phyloP scores from a whole-genome alignment of 2,797 vertebrate species.

The Sebastolobus altivelis region DNA sequence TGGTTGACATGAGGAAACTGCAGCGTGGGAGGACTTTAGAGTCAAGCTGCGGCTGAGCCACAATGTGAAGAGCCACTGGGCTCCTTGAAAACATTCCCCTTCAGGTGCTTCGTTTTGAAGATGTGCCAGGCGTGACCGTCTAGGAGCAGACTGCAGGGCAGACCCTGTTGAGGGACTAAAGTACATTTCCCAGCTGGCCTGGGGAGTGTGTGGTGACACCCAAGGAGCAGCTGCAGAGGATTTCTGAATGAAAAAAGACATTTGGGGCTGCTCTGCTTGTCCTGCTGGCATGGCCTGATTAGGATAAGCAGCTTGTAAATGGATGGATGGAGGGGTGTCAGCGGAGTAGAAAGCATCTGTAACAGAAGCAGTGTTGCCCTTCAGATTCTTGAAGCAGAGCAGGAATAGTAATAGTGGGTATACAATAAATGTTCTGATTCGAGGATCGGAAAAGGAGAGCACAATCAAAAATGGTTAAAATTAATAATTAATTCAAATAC shows the following conservation, averaged over 20 bases:
- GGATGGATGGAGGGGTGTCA: conserved; percentile 31
- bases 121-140: conserved; percentile 27
- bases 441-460: background rate
- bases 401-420: background rate
- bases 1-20: conserved; percentile 48
- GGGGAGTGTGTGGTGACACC: conserved; percentile 35
- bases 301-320: conserved; percentile 64
- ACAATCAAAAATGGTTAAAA: background rate
- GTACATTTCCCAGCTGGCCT: conserved; percentile 46
- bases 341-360: conserved; percentile 33
- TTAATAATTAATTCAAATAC: background rate
- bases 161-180: conserved; percentile 32
- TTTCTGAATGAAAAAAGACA: conserved; percentile 49
- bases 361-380: conserved; percentile 27
- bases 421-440: conserved; percentile 4
- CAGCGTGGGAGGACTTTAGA: conserved; percentile 34
- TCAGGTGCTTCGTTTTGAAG: conserved; percentile 35
- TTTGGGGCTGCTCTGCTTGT: conserved; percentile 49
- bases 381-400: conserved; percentile 22
- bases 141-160: conserved; percentile 35
- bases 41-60: conserved; percentile 38
- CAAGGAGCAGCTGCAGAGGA: conserved; percentile 50
- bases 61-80: conserved; percentile 18
- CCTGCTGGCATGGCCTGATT: conserved; percentile 52
- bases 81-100: conserved; percentile 31